Base-by-base conservation (phyloP, 2,113 vertebrate genomes). In the Formicarius rufipectus region DNA sequence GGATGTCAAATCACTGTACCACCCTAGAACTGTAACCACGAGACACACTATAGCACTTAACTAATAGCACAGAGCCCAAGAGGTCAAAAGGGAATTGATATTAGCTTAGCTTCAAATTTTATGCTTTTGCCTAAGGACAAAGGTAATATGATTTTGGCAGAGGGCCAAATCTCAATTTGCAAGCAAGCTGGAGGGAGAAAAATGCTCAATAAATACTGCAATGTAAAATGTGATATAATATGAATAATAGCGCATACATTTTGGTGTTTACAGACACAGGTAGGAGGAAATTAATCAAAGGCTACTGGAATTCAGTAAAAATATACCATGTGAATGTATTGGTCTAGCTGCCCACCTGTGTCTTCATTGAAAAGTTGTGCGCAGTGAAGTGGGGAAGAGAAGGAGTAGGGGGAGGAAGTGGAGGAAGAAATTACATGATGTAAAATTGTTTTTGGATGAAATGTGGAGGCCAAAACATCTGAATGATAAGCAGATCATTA, bases 71-170 rank as follows among this genome's bases (percentile, higher is more conserved):
- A 74, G 33, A 90, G 64, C 37, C 56, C 40, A 58, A 80, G 96
- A 97, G 84, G 77, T 96, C 90, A 93, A 95, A 95, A 81, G 42
- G 55, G 12, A 93, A 80, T 88, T 88, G 33, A 68, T 95, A 90
- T 76, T 95, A 96, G 60, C 69, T 94, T 96, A 90, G 93, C 96
- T 95, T 95, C 93, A 95, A 84, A 66, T 80, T 95, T 93, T 80
- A 84, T 94, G 42, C 58, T 94, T 74, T 89, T 96, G 72, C 27
- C 64, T 63, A 94, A 92, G 67, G 85, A 95, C 40, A 96, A 92
- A 95, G 59, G 23, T 67, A 96, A 86, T 84, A 85, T 37, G 20
- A 44, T 96, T 94, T 94, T 82, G 84, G 82, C 67, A 94, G 71
- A 82, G n/a, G 93, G 63, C 42, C 42, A 92, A 87, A 91, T 39